Evolutionary conservation across 1,140 invertebrate species (phyloP).

Genomic region (Pantala flavescens): DNA sequence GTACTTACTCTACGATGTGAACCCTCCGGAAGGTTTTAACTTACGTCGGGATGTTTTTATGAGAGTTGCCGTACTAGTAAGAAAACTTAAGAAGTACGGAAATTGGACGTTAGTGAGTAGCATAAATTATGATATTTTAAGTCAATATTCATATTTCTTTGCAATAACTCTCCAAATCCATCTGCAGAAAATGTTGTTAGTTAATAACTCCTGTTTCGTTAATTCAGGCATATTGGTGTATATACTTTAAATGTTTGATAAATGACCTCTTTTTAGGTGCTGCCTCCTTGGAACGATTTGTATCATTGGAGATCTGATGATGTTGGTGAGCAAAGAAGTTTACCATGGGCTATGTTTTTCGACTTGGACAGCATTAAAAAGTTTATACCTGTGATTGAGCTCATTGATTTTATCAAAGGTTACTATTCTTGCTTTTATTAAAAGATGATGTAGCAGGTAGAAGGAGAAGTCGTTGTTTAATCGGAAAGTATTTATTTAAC

Average conservation of each 20-base stretch:
- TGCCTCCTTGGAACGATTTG: slow-evolving; percentile 83
- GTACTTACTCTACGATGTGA: slow-evolving; percentile 85
- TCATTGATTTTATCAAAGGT: slow-evolving; percentile 67
- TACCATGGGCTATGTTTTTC: slow-evolving; percentile 79
- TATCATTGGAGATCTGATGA: slow-evolving; percentile 76
- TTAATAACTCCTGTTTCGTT: too few species aligned
- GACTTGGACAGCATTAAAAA: slow-evolving; percentile 65
- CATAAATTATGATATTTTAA: neutral
- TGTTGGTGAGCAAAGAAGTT: slow-evolving; percentile 37
- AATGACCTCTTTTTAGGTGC: slow-evolving; percentile 38
- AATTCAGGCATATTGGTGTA: too few species aligned
- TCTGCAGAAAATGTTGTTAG: too few species aligned
- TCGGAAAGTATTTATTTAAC: too few species aligned
- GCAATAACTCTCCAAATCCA: too few species aligned
- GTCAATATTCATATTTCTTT: too few species aligned
- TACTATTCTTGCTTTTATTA: too few species aligned
- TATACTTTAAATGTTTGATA: slow-evolving; percentile 2
- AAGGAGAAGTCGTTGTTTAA: too few species aligned
- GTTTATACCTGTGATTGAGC: slow-evolving; percentile 80
- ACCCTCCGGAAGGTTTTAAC: slow-evolving; percentile 93
- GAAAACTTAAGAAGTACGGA: slow-evolving; percentile 35
- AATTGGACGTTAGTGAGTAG: slow-evolving; percentile 42
- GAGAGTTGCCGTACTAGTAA: slow-evolving; percentile 72
- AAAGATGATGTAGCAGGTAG: too few species aligned
- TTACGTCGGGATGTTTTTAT: slow-evolving; percentile 91